A percentile compares a stretch with the other conserved stretches of the same genome.
Conservation (phyloP, 2,797 vertebrate genomes). For the Leucoraja ocellata region DNA sequence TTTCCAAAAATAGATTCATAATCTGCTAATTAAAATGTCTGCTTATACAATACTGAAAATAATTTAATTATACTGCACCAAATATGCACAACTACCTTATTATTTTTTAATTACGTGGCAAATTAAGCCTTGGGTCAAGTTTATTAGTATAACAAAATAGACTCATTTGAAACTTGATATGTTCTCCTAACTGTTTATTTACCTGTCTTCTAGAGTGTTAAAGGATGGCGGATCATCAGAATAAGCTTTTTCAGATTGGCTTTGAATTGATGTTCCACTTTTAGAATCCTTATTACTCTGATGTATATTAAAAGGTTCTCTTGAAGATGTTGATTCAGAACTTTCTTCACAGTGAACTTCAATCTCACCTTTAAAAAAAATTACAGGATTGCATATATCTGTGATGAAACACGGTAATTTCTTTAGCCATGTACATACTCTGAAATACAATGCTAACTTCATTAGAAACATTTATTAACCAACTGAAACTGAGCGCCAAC, state of each 20-base stretch:
- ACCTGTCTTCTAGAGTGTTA: constrained; percentile 6
- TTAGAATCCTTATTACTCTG: constrained; percentile 12
- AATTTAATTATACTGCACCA: too few relatives aligned
- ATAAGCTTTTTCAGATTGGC: not conserved
- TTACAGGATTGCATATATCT: not conserved
- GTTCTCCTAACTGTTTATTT: not conserved
- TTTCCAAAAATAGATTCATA: not conserved
- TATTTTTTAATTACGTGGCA: not conserved
- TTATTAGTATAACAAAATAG: not conserved
- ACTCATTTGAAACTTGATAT: not conserved
- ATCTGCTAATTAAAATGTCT: not conserved
- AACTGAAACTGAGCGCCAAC: not conserved
- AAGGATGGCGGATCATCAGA: not conserved
- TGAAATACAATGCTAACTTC: not conserved
- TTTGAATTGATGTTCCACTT: not conserved
- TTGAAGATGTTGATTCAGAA: not conserved
- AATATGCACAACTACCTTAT: not conserved
- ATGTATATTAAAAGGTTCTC: not conserved
- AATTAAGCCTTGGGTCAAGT: not conserved
- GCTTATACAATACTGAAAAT: not conserved
- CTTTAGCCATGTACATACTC: not conserved
- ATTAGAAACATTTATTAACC: not conserved
- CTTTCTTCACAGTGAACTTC: not conserved
- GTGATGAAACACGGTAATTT: not conserved
- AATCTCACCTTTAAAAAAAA: constrained; percentile 23